Evolutionary conservation across 2,113 vertebrate genomes (phyloP), one percentile per base, ranked within the genome.

Genomic region (Dasyornis broadbenti): DNA sequence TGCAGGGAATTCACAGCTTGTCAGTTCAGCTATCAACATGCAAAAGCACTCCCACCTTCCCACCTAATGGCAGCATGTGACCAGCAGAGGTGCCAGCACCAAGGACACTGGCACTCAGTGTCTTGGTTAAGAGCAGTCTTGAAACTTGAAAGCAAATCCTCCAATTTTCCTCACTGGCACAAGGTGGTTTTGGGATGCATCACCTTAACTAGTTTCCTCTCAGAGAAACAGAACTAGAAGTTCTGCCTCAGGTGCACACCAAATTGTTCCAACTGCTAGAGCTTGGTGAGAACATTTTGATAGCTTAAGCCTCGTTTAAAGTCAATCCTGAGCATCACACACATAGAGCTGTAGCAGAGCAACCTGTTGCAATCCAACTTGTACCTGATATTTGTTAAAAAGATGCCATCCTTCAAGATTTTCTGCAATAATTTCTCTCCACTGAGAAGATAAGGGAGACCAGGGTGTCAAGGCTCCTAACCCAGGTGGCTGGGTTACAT

Each of bases 121-220:
- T 16, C 70, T 87, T 33, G 13, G 56, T 82, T 64, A 45, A 82
- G 49, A 86, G 50, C 5, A 2, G 45, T 49, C 5, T 0, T 6
- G 28, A 18, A 80, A n/a, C 45, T 77, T 61, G 18, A 37, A 81
- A 81, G 13, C 30, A 71, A 89, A 68, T 75, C 8, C 21, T 23
- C 4, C 0, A 0, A 4, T 26, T 70, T 50, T 71, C 49, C 27
- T 31, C 27, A 24, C 30, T 37, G 6, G 76, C 37, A 80, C 18
- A 56, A 64, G 16, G 40, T 12, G 22, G 11, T 56, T 88, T 45
- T 31, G 19, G 66, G 4, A 4, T 35, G 27, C 2, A 2, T n/a
- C 3, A 2, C 66, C 23, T 16, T 24, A 73, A 83, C 16, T 59
- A 37, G 28, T 26, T 76, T 60, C 31, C n/a, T 61, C 68, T 27